Evolutionary conservation across 2,888 invertebrate species (phyloP).

Genomic region (Pocota personata): DNA sequence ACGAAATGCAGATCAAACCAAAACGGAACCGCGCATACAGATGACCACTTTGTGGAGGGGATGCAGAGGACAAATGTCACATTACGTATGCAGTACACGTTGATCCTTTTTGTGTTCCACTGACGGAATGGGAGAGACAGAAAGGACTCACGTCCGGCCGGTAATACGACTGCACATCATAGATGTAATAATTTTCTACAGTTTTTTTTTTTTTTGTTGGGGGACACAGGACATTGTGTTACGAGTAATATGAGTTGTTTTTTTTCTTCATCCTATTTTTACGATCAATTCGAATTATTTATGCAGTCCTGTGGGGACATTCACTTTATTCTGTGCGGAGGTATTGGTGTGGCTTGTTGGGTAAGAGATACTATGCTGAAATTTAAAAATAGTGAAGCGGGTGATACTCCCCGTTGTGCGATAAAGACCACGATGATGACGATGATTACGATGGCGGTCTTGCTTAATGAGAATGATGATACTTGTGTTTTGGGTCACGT

Average conservation of each 20-base stretch:
- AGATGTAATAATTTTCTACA: slow-evolving; percentile 38
- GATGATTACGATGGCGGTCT: neutral
- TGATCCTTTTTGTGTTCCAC: slow-evolving; percentile 1
- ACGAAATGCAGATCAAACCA: slow-evolving; percentile 48
- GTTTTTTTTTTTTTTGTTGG: neutral
- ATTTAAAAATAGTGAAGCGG: slow-evolving; percentile 25
- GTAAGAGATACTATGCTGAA: neutral
- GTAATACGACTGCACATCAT: slow-evolving; percentile 37
- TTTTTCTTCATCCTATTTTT: slow-evolving; percentile 26
- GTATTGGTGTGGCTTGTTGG: slow-evolving; percentile 10
- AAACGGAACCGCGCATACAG: slow-evolving; percentile 6
- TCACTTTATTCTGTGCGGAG: slow-evolving; percentile 6
- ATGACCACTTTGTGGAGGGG: slow-evolving; percentile 22
- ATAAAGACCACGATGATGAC: slow-evolving; percentile 14
- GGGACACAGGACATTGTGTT: slow-evolving; percentile 18
- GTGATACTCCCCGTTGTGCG: slow-evolving; percentile 1
- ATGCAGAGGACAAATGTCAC: neutral
- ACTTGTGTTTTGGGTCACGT: slow-evolving; percentile 49
- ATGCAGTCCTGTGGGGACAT: slow-evolving; percentile 26
- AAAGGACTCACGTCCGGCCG: slow-evolving; percentile 28
- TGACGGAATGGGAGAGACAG: neutral
- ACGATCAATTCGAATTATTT: slow-evolving; percentile 66
- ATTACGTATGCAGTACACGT: slow-evolving; percentile 46
- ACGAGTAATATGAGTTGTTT: slow-evolving; percentile 23
- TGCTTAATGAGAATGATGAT: slow-evolving; percentile 18